Evolutionary conservation across 2,888 invertebrate species (phyloP), one percentile per base, ranked within the genome.

Genomic region (Pedicia rivosa): DNA sequence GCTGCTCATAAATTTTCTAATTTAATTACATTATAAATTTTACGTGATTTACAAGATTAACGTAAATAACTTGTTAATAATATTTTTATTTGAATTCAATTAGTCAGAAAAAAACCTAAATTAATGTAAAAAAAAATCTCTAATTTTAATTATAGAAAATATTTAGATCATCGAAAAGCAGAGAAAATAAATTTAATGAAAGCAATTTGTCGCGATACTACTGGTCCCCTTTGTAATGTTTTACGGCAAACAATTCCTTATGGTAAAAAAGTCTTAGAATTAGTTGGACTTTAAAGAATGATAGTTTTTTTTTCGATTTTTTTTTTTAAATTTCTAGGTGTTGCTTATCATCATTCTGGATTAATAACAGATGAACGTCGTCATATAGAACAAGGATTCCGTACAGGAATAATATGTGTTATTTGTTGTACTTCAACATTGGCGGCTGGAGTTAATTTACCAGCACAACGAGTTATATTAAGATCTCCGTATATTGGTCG

Each of bases 361-460:
- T 67, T 97, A 30, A 88, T 87, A 3, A 67, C 68, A 6, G 92
- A 91, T 51, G 95, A 97, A 63, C 64, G 94, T 20, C 68, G 68
- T 44, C 64, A 87, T 36, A 65, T 95, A 12, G 94, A 95, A 57
- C 83, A 81, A 38, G 81, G 75, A 2, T 92, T 82, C 56, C 70
- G 78, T 43, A 66, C 70, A n/a, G 87, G 88, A 0, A 74, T 73
- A n/a, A 62, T 97, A 24, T 82, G 77, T 42, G 81, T 91, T 20
- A 70, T 97, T 44, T 87, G 91, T 54, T 94, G 92, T 55, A 97
- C 95, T 1, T 92, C 94, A 2, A 97, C 95, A 1, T 65, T 97
- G 44, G 95, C 95, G n/a, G 94, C 95, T 15, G 95, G 95, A 3
- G 91, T 97, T 19, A 97, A 97, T 69, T 67, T 97, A 46, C 95